Percentiles rank a stretch among this genome's conserved stretches.
phyloP scores from a whole-genome alignment of 2,888 invertebrate species.

The Drosophila peninsularis region DNA sequence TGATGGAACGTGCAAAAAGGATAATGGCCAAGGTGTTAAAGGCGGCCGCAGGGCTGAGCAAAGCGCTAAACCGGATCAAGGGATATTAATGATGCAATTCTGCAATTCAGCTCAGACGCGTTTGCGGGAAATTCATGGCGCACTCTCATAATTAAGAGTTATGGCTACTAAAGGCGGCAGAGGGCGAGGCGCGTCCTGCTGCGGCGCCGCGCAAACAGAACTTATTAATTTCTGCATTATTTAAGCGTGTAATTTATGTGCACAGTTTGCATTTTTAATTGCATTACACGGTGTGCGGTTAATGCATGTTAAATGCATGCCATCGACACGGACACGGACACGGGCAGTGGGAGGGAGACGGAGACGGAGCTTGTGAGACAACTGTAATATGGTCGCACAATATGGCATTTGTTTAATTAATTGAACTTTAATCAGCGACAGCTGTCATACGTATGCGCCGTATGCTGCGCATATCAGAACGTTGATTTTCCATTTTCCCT shows the following conservation, averaged over 20 bases:
- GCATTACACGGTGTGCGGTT: slow-evolving; percentile 72
- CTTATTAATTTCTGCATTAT: slow-evolving; percentile 79
- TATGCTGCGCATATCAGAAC: not conserved
- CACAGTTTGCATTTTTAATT: slow-evolving; percentile 75
- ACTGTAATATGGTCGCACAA: slow-evolving; percentile 52
- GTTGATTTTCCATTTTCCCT: slow-evolving; percentile 4
- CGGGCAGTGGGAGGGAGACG: not conserved
- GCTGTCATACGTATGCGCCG: slow-evolving; percentile 41
- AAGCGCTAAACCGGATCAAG: slow-evolving; percentile 57
- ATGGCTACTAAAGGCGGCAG: slow-evolving; percentile 30
- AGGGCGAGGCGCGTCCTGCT: not conserved
- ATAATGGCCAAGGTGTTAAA: slow-evolving; percentile 47
- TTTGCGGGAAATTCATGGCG: slow-evolving; percentile 32
- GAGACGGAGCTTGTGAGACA: slow-evolving; percentile 21
- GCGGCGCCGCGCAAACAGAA: slow-evolving; percentile 52
- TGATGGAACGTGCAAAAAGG: slow-evolving; percentile 24
- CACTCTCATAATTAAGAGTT: slow-evolving; percentile 71
- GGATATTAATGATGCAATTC: slow-evolving; percentile 64
- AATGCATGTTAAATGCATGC: slow-evolving; percentile 76
- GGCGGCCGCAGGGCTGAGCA: slow-evolving; percentile 29
- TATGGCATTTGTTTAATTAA: slow-evolving; percentile 73
- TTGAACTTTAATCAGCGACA: slow-evolving; percentile 73
- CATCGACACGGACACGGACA: slow-evolving; percentile 32
- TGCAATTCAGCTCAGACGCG: slow-evolving; percentile 42
- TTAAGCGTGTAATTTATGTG: slow-evolving; percentile 77